Conservation (phyloP, 2,113 vertebrate species). For the Pipra filicauda region DNA sequence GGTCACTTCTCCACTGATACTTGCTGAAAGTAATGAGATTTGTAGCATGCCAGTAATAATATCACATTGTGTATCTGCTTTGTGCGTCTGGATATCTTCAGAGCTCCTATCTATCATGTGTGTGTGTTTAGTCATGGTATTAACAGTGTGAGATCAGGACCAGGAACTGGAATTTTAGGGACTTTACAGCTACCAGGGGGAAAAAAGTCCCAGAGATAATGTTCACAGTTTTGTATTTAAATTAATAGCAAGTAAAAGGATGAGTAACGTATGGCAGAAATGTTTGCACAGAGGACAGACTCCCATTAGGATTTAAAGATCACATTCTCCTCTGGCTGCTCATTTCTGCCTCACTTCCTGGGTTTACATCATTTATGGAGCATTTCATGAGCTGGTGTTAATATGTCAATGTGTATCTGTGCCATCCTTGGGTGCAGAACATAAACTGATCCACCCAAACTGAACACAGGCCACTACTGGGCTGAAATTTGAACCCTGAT, state of each 20-base stretch:
- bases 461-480: rapidly evolving
- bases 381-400: not conserved
- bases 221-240: constrained; percentile 26
- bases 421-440: not conserved
- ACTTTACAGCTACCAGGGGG: constrained; percentile 5
- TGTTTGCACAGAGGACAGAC: not conserved
- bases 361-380: not conserved
- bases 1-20: constrained; percentile 13
- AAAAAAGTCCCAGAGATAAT: not conserved
- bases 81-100: constrained; percentile 1
- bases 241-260: constrained; percentile 1
- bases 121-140: not conserved
- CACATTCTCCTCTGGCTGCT: not conserved
- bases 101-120: not conserved
- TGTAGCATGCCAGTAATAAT: not conserved
- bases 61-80: not conserved
- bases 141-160: not conserved
- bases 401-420: rapidly evolving
- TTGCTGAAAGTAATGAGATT: constrained; percentile 3
- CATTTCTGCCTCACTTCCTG: not conserved
- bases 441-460: not conserved
- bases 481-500: not conserved
- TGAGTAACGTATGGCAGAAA: not conserved
- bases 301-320: not conserved
- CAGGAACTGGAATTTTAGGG: not conserved